Conservation (phyloP, 1,140 invertebrate genomes). For the Helicoverpa zea region DNA sequence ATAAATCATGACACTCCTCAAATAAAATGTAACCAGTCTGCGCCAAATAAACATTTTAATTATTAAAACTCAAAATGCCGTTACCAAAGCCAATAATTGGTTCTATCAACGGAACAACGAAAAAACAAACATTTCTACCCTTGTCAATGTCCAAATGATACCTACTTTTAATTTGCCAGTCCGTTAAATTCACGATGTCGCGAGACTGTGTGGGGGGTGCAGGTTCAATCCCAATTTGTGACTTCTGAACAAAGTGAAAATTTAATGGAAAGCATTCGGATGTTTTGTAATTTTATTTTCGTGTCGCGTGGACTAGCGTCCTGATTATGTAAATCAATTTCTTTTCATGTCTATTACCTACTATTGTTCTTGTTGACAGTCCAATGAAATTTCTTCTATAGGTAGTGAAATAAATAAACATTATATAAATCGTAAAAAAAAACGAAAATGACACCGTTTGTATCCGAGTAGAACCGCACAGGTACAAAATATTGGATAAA, state of each 20-base stretch:
- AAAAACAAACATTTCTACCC: constrained; percentile 51
- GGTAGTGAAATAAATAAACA: no score
- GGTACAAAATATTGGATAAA: no score
- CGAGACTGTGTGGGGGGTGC: constrained; percentile 29
- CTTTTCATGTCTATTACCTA: neutral
- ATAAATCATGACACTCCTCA: constrained; percentile 6
- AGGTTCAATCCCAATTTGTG: constrained; percentile 25
- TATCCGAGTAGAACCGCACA: no score
- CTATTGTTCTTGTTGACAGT: neutral
- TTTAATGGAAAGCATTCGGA: constrained; percentile 17
- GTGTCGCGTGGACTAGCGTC: neutral
- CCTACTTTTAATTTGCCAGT: constrained; percentile 65
- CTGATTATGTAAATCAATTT: neutral
- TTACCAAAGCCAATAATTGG: constrained; percentile 33
- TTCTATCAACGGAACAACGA: constrained; percentile 40
- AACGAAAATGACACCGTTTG: no score
- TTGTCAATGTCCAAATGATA: constrained; percentile 63
- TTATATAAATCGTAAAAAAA: no score
- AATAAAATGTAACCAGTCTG: neutral
- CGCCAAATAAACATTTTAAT: constrained; percentile 22
- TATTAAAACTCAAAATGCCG: constrained; percentile 27
- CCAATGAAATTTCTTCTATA: no score
- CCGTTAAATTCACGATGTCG: constrained; percentile 59
- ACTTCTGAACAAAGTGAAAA: constrained; percentile 28
- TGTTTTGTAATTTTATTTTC: constrained; percentile 4